Percentiles rank a stretch among this genome's conserved stretches.
phyloP scores from a whole-genome alignment of 2,113 vertebrate genomes.

The Hippocampus mohnikei region DNA sequence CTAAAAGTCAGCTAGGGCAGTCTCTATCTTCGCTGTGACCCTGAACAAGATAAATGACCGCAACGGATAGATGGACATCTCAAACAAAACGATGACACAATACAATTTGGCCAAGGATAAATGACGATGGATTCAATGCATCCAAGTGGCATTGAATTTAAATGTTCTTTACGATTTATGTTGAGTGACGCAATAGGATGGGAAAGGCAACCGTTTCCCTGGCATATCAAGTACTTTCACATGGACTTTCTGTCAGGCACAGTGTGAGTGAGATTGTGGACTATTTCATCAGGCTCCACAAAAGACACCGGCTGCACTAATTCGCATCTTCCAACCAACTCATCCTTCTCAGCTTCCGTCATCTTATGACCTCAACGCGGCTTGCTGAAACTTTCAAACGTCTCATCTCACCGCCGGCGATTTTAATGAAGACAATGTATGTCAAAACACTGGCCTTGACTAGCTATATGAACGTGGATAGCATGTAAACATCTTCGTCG shows the following conservation, averaged over 20 bases:
- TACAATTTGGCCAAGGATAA: neutral
- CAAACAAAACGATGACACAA: neutral
- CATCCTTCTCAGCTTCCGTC: constrained; percentile 22
- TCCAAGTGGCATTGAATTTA: neutral
- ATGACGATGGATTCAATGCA: neutral
- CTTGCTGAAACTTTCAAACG: constrained; percentile 11
- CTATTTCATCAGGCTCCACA: constrained; percentile 38
- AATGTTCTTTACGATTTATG: constrained; percentile 1
- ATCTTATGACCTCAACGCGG: constrained; percentile 30
- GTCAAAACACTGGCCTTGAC: constrained; percentile 19
- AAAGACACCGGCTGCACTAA: constrained; percentile 11
- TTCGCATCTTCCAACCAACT: constrained; percentile 8
- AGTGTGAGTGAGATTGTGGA: constrained; percentile 22
- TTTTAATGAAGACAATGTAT: constrained; percentile 21
- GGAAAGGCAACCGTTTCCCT: neutral
- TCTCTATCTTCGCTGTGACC: neutral
- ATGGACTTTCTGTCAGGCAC: constrained; percentile 13
- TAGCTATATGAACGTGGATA: constrained; percentile 13
- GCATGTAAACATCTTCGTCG: constrained; percentile 17
- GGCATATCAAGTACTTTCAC: constrained; percentile 35
- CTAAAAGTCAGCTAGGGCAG: neutral
- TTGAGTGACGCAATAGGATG: constrained; percentile 5
- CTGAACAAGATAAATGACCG: neutral
- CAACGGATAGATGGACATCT: neutral
- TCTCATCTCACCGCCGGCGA: constrained; percentile 16